These are phyloP conservation scores for Phrynocephalus guinanensis DNA, from an alignment of 2,797 vertebrate genomes.

Conservation along the genomic window DNA sequence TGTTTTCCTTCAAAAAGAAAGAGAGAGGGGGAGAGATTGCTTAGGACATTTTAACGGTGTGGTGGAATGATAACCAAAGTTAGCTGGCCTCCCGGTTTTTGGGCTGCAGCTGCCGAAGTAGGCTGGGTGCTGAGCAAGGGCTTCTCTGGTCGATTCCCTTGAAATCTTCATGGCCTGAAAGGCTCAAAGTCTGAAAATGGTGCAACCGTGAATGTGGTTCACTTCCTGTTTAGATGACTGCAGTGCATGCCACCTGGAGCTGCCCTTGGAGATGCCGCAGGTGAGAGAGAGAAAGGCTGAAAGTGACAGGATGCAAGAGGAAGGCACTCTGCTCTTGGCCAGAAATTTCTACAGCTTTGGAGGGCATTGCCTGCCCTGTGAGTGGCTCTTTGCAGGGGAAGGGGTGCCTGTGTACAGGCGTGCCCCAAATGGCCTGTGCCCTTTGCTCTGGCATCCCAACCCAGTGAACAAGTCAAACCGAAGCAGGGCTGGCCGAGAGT, in stretches of 20 bases:
- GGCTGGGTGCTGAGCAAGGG: too few species aligned
- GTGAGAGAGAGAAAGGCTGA: not conserved
- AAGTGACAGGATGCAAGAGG: not conserved
- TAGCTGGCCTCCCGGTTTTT: not conserved
- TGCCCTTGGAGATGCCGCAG: too few species aligned
- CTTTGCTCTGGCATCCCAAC: constrained; percentile 31
- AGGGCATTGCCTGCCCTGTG: not conserved
- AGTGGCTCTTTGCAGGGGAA: not conserved
- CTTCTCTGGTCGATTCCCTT: too few species aligned
- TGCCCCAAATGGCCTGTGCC: too few species aligned
- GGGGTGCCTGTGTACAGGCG: not conserved
- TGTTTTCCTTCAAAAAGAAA: constrained; percentile 76
- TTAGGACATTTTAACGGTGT: constrained; percentile 69
- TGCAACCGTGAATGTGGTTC: too few species aligned
- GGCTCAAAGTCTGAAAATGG: too few species aligned
- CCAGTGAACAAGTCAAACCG: constrained; percentile 60
- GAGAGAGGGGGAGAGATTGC: constrained; percentile 48
- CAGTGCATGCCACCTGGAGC: too few species aligned
- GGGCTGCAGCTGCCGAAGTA: too few species aligned
- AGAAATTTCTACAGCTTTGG: too few species aligned
- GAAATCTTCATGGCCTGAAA: too few species aligned
- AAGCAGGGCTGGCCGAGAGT: constrained; percentile 33
- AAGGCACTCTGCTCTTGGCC: not conserved
- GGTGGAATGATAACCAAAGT: constrained; percentile 66
- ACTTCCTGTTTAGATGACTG: too few species aligned